A percentile compares a stretch with the other conserved stretches of the same genome.
Conservation (phyloP, 1,140 invertebrate genomes). For the Pantala flavescens region DNA sequence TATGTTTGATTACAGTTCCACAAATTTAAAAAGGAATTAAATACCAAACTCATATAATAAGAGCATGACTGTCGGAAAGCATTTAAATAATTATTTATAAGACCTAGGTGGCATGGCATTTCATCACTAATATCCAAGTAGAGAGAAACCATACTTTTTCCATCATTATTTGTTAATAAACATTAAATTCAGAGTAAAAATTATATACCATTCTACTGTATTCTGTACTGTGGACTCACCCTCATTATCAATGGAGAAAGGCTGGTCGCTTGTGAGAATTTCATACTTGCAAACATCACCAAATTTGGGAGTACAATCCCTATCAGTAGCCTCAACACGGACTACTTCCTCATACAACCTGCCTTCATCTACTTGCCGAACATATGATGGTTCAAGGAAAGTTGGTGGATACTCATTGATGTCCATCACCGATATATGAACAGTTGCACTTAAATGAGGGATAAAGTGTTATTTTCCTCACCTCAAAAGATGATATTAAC, state of each 20-base stretch:
- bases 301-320: constrained; percentile 83
- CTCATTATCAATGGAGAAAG: constrained; percentile 85
- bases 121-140: no score
- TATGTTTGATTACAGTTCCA: no score
- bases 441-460: constrained; percentile 64
- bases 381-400: constrained; percentile 79
- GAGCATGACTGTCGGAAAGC: no score
- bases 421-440: constrained; percentile 89
- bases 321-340: constrained; percentile 77
- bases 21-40: no score
- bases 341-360: constrained; percentile 81
- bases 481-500: no score
- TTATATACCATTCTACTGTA: no score
- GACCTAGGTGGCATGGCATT: no score
- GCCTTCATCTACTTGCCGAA: constrained; percentile 83
- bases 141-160: no score
- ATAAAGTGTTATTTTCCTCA: constrained; percentile 13
- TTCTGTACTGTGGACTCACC: constrained; percentile 48
- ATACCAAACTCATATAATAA: no score
- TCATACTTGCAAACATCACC: constrained; percentile 94
- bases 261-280: constrained; percentile 78
- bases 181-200: no score
- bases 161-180: no score
- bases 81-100: no score
- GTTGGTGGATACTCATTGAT: constrained; percentile 89